Conservation (phyloP, 2,888 invertebrate species). For the Pseudolycoriella hygida region DNA sequence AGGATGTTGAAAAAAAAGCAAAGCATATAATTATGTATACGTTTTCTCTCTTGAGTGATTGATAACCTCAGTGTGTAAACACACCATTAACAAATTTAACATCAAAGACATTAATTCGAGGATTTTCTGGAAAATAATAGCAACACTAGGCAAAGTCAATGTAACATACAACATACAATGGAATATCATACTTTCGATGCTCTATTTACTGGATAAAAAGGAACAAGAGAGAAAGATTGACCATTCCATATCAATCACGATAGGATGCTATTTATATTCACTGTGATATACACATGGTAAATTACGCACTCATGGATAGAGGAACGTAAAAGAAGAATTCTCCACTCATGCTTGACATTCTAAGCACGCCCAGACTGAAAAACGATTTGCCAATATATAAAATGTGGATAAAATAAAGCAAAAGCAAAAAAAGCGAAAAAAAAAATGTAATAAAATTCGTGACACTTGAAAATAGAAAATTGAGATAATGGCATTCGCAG, state of each 20-base stretch:
- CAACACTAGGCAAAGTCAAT: no score
- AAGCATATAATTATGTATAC: not conserved
- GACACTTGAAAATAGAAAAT: slow-evolving; percentile 4
- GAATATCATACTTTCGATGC: no score
- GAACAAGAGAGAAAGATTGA: not conserved
- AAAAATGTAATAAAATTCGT: slow-evolving; percentile 3
- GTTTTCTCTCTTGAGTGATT: not conserved
- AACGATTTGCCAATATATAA: slow-evolving; percentile 4
- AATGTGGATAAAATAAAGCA: not conserved
- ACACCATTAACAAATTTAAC: slow-evolving; percentile 1
- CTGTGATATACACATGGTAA: slow-evolving; percentile 1
- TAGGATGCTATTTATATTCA: slow-evolving; percentile 2
- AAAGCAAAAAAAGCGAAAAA: not conserved
- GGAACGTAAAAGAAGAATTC: not conserved
- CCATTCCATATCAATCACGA: slow-evolving; percentile 1
- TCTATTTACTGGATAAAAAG: not conserved
- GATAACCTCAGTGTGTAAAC: slow-evolving; percentile 1
- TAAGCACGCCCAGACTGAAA: slow-evolving; percentile 5
- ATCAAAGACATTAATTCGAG: not conserved
- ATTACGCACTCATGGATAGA: slow-evolving; percentile 2
- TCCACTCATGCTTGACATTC: slow-evolving; percentile 4
- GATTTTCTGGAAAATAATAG: not conserved
- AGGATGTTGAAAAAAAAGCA: not conserved
- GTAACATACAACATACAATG: no score
- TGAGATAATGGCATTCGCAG: slow-evolving; percentile 1